A percentile compares a stretch with the other conserved stretches of the same genome.
phyloP scores from a whole-genome alignment of 2,797 vertebrate genomes.

The Euphonia xanthogaster region DNA sequence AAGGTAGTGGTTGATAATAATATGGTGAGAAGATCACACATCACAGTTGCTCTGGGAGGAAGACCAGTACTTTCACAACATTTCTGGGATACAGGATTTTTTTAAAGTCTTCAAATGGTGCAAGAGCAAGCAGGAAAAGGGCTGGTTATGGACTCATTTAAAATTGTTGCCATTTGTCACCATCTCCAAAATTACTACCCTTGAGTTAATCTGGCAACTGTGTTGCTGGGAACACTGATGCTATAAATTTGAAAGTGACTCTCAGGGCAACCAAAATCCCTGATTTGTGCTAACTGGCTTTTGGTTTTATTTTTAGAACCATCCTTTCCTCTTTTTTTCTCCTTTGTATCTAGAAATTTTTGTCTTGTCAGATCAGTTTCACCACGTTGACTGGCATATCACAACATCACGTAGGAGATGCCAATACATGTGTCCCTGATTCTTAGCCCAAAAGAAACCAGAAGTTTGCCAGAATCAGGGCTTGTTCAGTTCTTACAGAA shows the following conservation, averaged over 20 bases:
- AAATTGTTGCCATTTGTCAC: not conserved
- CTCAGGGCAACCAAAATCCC: not conserved
- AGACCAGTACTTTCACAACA: not conserved
- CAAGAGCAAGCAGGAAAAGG: not conserved
- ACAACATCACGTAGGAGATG: rapidly evolving
- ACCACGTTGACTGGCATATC: not conserved
- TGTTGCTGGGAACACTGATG: not conserved
- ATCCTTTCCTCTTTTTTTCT: not conserved
- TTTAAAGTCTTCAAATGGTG: not conserved
- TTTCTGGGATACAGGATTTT: not conserved
- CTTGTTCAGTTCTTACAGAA: not conserved
- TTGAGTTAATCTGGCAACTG: not conserved
- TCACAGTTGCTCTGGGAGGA: not conserved
- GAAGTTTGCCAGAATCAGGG: not conserved
- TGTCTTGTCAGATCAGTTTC: not conserved
- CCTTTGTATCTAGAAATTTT: not conserved
- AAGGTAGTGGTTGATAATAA: not conserved
- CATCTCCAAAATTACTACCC: not conserved
- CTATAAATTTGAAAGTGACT: not conserved
- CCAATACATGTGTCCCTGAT: not conserved
- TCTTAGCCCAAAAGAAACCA: not conserved
- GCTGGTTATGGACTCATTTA: not conserved
- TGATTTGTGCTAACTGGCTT: not conserved
- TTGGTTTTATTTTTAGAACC: not conserved
- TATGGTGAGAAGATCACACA: not conserved